These are phyloP conservation scores for Pedionomus torquatus DNA, from an alignment of 2,113 vertebrate species.

Conservation along the genomic window DNA sequence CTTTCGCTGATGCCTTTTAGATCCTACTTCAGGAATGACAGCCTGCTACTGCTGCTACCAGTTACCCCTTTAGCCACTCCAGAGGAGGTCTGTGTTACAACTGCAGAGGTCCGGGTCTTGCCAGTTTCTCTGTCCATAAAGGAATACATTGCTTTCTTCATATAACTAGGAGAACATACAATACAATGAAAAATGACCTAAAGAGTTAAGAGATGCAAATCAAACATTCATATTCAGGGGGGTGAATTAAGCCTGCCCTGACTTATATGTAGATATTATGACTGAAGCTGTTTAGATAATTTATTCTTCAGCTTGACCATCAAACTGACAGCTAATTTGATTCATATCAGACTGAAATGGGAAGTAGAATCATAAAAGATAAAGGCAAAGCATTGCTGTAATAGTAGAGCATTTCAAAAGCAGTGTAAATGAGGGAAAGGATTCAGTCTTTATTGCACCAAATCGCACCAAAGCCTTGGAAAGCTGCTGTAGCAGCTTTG, in stretches of 20 bases:
- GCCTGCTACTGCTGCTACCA: fast-evolving
- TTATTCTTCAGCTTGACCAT: background rate
- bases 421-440: background rate
- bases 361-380: background rate
- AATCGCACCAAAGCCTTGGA: background rate
- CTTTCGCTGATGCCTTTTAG: background rate
- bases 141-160: background rate
- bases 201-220: background rate
- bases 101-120: background rate
- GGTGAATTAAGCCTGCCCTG: background rate
- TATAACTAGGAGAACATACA: background rate
- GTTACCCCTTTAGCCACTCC: background rate
- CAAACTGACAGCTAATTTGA: background rate
- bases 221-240: background rate
- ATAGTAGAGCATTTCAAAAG: background rate
- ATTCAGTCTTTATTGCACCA: background rate
- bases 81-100: background rate
- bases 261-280: background rate
- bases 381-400: background rate
- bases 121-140: background rate
- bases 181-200: background rate
- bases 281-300: background rate
- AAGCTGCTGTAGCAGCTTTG: background rate
- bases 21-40: background rate
- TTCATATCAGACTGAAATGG: background rate